Percentiles rank a stretch among this genome's conserved stretches.
Evolutionary conservation across 2,888 invertebrate species (phyloP).

Genomic region (Heliconius cydno): DNA sequence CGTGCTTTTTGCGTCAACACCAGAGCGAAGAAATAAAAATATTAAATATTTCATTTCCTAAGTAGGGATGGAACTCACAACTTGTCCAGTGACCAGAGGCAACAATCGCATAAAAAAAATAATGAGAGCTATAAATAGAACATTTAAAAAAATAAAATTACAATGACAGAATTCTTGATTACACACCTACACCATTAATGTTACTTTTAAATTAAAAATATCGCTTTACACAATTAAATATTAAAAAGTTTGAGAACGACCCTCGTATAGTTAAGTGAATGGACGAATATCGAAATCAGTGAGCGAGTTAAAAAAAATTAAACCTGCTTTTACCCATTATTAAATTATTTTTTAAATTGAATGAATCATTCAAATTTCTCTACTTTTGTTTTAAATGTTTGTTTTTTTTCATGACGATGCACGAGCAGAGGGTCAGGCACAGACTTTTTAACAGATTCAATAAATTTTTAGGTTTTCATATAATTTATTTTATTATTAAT

Average conservation of each 20-base stretch:
- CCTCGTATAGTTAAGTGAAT: slow-evolving; percentile 12
- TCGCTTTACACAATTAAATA: neutral
- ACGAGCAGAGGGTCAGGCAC: too few relatives aligned
- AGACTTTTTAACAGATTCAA: too few relatives aligned
- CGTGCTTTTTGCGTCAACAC: too few relatives aligned
- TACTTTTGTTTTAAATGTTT: neutral
- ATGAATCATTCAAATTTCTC: neutral
- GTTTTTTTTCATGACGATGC: neutral
- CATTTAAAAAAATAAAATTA: neutral
- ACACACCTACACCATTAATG: neutral
- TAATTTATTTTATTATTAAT: too few relatives aligned
- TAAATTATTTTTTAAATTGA: neutral
- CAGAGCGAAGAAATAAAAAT: too few relatives aligned
- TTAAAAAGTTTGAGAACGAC: slow-evolving; percentile 2
- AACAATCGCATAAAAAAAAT: neutral
- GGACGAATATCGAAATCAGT: slow-evolving; percentile 4
- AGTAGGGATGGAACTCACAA: too few relatives aligned
- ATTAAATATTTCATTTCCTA: too few relatives aligned
- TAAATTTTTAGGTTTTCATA: too few relatives aligned
- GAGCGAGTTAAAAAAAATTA: neutral
- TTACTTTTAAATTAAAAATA: slow-evolving; percentile 14
- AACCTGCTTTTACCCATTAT: neutral
- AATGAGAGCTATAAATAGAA: slow-evolving; percentile 2
- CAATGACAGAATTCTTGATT: neutral
- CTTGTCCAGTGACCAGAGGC: too few relatives aligned